These are phyloP conservation scores for Patagioenas fasciata DNA, from an alignment of 2,113 vertebrate species.

Conservation along the genomic window DNA sequence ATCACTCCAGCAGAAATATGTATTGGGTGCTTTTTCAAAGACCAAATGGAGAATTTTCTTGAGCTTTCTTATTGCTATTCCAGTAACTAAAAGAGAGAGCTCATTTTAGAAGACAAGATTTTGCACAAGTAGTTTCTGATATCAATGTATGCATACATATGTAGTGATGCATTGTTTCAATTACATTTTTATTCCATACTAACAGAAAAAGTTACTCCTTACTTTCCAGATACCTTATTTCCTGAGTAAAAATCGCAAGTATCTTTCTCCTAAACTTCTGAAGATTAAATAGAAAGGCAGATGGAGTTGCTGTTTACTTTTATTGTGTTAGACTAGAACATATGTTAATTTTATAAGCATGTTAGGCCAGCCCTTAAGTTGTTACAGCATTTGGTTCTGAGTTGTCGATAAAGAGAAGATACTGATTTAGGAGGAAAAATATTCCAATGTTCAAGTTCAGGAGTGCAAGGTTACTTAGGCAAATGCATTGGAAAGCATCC, in stretches of 20 bases:
- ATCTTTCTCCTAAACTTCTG: neutral
- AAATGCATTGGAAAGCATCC: neutral
- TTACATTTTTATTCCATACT: neutral
- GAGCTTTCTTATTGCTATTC: neutral
- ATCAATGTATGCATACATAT: fast-evolving
- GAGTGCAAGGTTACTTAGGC: neutral
- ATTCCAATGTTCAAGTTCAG: neutral
- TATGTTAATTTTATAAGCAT: neutral
- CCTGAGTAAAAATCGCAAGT: neutral
- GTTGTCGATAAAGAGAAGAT: neutral
- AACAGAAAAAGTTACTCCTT: neutral
- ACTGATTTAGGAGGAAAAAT: neutral
- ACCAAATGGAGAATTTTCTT: neutral
- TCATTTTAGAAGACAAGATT: neutral
- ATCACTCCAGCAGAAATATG: neutral
- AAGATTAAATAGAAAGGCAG: neutral
- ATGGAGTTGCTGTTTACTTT: neutral
- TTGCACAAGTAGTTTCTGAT: neutral
- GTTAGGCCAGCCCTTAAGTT: neutral
- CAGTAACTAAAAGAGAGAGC: neutral
- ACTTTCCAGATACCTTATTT: neutral
- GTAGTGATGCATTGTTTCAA: neutral
- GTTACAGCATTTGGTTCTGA: neutral
- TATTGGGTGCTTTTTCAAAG: neutral
- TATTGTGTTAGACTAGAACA: neutral